Conservation (phyloP, 2,888 invertebrate genomes). For the Apeira syringaria region DNA sequence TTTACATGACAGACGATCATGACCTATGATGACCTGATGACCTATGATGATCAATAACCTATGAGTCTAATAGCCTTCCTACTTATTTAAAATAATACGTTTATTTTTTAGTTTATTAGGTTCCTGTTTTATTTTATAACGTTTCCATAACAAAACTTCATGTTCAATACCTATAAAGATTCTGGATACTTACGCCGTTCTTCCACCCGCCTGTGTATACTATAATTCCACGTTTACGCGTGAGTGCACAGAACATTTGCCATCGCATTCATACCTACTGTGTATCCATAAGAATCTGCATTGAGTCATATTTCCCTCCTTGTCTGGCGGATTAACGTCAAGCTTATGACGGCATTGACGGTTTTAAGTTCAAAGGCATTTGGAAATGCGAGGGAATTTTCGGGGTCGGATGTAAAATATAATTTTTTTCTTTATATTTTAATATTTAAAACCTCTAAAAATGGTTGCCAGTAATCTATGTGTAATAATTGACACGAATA, state of each 20-base stretch:
- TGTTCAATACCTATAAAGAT: constrained; percentile 1
- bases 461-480: too few relatives aligned
- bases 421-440: too few relatives aligned
- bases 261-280: constrained; percentile 68
- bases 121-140: too few relatives aligned
- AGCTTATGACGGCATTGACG: constrained; percentile 72
- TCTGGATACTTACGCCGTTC: constrained; percentile 65
- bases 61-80: too few relatives aligned
- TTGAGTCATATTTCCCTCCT: constrained; percentile 60
- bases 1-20: too few relatives aligned
- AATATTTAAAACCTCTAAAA: too few relatives aligned
- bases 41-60: too few relatives aligned
- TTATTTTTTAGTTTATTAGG: too few relatives aligned
- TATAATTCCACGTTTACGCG: constrained; percentile 76
- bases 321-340: constrained; percentile 73
- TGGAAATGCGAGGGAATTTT: constrained; percentile 49
- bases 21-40: too few relatives aligned
- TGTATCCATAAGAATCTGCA: constrained; percentile 59
- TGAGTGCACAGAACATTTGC: constrained; percentile 78
- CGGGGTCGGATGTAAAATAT: constrained; percentile 28
- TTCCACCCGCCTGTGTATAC: constrained; percentile 47
- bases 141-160: too few relatives aligned
- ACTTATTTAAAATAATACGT: too few relatives aligned
- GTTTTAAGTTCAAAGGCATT: constrained; percentile 61
- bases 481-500: too few relatives aligned